Percentiles rank a stretch among this genome's conserved stretches.
These are phyloP conservation scores for Pseudopleuronectes americanus DNA, from an alignment of 2,797 vertebrate species.

Conservation along the genomic window DNA sequence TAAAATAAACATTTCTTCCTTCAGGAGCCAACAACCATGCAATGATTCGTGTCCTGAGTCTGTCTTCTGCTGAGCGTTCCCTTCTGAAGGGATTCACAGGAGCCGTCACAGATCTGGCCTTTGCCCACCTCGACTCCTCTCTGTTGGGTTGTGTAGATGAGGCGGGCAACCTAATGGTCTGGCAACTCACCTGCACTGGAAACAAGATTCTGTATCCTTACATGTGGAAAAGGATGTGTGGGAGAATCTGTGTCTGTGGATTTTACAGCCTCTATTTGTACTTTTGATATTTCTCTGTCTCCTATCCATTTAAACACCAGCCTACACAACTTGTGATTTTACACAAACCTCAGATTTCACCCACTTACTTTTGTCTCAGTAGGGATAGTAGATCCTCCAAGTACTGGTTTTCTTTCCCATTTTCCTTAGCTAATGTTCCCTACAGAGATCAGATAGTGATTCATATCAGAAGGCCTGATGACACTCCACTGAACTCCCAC, in stretches of 20 bases:
- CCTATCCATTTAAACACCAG: neutral
- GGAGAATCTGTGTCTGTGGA: neutral
- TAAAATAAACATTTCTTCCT: neutral
- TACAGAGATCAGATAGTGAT: conserved; percentile 93
- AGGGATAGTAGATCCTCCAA: no score
- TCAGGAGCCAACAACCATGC: conserved; percentile 93
- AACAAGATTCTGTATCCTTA: conserved; percentile 95
- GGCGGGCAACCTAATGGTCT: conserved; percentile 96
- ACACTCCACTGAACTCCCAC: conserved; percentile 89
- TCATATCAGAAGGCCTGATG: conserved; percentile 90
- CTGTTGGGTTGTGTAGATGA: conserved; percentile 96
- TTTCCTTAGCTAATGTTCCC: conserved; percentile 78
- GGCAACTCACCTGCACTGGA: conserved; percentile 92
- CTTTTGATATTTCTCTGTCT: conserved; percentile 1
- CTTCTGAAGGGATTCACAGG: conserved; percentile 96
- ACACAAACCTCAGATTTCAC: neutral
- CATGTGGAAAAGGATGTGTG: neutral
- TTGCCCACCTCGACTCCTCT: conserved; percentile 97
- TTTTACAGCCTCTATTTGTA: neutral
- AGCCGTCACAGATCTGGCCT: conserved; percentile 94
- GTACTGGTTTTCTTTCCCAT: neutral
- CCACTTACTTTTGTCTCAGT: no score
- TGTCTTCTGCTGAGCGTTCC: conserved; percentile 90
- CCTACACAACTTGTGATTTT: no score
- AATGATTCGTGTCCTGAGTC: conserved; percentile 95